These are phyloP conservation scores for Cheumatopsyche charites DNA, from an alignment of 1,140 invertebrate species.

Conservation along the genomic window DNA sequence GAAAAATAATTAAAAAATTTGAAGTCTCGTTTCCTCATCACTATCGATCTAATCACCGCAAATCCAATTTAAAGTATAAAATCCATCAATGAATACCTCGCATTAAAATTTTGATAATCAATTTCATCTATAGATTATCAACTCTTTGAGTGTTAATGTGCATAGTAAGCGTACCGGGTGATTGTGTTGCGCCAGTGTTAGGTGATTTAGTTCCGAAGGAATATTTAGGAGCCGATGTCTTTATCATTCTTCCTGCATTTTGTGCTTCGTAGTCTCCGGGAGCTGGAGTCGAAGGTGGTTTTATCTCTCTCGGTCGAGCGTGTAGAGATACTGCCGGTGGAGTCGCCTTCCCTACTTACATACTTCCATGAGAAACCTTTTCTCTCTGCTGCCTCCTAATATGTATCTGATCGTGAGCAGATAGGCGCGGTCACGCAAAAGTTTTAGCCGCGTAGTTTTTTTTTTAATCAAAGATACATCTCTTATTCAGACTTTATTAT, in stretches of 20 bases:
- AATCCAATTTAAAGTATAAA: no score
- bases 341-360: slow-evolving; percentile 61
- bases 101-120: no score
- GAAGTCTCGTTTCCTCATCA: no score
- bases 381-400: not conserved
- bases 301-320: slow-evolving; percentile 74
- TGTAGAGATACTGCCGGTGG: slow-evolving; percentile 76
- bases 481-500: not conserved
- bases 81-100: no score
- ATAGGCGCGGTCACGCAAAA: slow-evolving; percentile 15
- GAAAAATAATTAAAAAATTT: no score
- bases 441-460: not conserved
- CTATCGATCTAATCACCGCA: no score
- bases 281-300: slow-evolving; percentile 78
- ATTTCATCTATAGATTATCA: not conserved
- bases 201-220: slow-evolving; percentile 70
- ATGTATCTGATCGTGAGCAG: slow-evolving; percentile 18
- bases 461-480: not conserved
- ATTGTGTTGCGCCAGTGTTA: slow-evolving; percentile 58
- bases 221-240: slow-evolving; percentile 71
- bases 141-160: slow-evolving; percentile 6
- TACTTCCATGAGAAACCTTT: slow-evolving; percentile 30
- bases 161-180: slow-evolving; percentile 58
- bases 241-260: slow-evolving; percentile 69
- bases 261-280: slow-evolving; percentile 83